Base-by-base conservation (phyloP, 2,797 vertebrate genomes). In the Intellagama lesueurii region DNA sequence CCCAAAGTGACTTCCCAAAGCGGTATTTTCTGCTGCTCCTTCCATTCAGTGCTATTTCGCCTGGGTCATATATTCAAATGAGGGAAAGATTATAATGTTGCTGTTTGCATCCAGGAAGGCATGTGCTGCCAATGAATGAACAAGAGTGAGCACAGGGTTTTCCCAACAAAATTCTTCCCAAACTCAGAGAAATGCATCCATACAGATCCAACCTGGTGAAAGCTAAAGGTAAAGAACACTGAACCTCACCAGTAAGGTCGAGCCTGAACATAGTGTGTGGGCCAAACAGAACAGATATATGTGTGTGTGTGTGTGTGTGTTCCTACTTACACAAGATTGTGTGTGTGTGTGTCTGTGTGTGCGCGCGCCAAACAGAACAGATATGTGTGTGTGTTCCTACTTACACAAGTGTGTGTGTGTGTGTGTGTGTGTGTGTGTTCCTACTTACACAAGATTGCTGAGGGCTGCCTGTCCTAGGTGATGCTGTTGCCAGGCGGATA, bases 401-500 rank as follows among this genome's bases (percentile, higher is more conserved):
- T 40, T 40, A 40, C 40, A 40, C 40, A 40, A 40, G 40, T 40
- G 40, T 40, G 40, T 40, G 40, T 40, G 40, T 40, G 1, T 40
- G 40, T 40, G 40, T 40, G 40, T 40, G 1, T 40, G 40, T 40
- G 35, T 5, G 16, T 28, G 1, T 76, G 40, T 19, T 5, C 28
- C n/a, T 95, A 99, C 99, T 99, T 97, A 99, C 99, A 99, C 98
- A 92, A 99, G 98, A 94, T 99, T 99, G 98, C 98, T 99, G 97
- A 99, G 99, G 95, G 98, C 98, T 64, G 98, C 97, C 91, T 98
- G 99, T 95, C 98, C 98, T 85, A 99, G 96, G 94, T 99, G 99
- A 97, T 99, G 99, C 95, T 99, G 99, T 96, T 99, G 99, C 99
- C 99, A 99, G 97, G 99, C 98, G 87, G 99, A 99, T 94, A 99